A percentile compares a stretch with the other conserved stretches of the same genome.
Conservation (phyloP, 2,113 vertebrate genomes). For the Syngnathus typhle region DNA sequence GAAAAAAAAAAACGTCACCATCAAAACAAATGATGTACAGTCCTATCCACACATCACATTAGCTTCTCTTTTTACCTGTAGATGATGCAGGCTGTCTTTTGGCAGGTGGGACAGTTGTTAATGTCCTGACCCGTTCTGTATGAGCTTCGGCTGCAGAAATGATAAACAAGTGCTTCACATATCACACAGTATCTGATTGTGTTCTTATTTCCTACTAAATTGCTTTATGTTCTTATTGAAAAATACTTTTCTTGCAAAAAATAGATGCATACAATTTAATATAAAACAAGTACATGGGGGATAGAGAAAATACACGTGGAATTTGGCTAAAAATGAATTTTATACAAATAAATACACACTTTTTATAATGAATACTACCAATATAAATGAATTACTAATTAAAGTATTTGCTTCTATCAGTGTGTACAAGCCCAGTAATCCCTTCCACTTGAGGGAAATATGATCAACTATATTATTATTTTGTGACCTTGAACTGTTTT, state of each 20-base stretch:
- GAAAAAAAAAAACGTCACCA: neutral
- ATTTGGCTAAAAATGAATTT: too few species aligned
- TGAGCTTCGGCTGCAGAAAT: constrained; percentile 83
- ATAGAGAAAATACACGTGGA: too few species aligned
- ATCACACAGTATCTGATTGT: neutral
- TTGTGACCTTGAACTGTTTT: neutral
- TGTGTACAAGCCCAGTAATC: too few species aligned
- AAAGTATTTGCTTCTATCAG: too few species aligned
- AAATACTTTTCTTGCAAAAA: neutral
- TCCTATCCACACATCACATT: neutral
- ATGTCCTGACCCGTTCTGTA: constrained; percentile 97
- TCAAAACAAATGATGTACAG: neutral
- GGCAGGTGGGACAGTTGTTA: constrained; percentile 95
- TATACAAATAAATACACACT: too few species aligned
- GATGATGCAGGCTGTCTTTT: constrained; percentile 97
- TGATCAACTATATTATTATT: neutral
- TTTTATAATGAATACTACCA: too few species aligned
- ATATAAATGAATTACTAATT: too few species aligned
- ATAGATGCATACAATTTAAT: too few species aligned
- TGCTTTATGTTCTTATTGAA: neutral
- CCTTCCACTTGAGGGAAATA: neutral
- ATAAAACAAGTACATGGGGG: too few species aligned
- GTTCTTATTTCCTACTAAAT: neutral
- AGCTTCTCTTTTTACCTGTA: constrained; percentile 81
- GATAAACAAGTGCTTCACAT: constrained; percentile 29